phyloP scores from a whole-genome alignment of 2,113 vertebrate genomes.

The Prunella himalayana region DNA sequence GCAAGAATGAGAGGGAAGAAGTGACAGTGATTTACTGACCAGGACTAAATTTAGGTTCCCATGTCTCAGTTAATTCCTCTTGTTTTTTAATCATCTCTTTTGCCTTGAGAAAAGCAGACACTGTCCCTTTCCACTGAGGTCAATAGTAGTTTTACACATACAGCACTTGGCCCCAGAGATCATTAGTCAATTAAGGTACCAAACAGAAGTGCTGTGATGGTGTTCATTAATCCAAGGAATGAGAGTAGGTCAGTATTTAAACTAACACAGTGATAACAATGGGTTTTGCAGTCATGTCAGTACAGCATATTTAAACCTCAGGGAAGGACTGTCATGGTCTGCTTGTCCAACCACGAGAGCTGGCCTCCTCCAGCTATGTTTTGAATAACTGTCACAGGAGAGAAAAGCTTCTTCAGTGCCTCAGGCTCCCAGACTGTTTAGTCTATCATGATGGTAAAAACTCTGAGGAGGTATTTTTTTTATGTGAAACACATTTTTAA shows the following conservation, averaged over 20 bases:
- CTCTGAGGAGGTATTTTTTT: not conserved
- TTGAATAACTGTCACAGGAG: slow-evolving; percentile 43
- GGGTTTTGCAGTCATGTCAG: slow-evolving; percentile 8
- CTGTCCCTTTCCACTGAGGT: not conserved
- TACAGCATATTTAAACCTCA: slow-evolving; percentile 19
- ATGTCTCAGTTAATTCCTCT: not conserved
- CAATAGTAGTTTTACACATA: not conserved
- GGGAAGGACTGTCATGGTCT: slow-evolving; percentile 47
- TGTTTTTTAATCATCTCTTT: not conserved
- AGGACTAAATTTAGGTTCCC: not conserved
- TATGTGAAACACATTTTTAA: not conserved
- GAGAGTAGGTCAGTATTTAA: not conserved
- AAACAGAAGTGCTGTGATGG: not conserved
- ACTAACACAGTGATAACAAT: not conserved
- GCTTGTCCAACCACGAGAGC: not conserved
- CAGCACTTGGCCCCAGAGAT: not conserved
- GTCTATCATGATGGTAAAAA: not conserved
- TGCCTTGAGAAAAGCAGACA: not conserved
- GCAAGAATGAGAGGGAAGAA: not conserved
- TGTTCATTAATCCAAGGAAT: not conserved
- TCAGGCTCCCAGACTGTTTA: not conserved
- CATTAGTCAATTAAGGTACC: not conserved
- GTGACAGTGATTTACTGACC: not conserved
- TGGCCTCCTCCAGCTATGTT: slow-evolving; percentile 30
- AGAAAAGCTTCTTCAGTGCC: slow-evolving; percentile 14